phyloP scores from a whole-genome alignment of 2,797 vertebrate species.

The Uromys caudimaculatus region DNA sequence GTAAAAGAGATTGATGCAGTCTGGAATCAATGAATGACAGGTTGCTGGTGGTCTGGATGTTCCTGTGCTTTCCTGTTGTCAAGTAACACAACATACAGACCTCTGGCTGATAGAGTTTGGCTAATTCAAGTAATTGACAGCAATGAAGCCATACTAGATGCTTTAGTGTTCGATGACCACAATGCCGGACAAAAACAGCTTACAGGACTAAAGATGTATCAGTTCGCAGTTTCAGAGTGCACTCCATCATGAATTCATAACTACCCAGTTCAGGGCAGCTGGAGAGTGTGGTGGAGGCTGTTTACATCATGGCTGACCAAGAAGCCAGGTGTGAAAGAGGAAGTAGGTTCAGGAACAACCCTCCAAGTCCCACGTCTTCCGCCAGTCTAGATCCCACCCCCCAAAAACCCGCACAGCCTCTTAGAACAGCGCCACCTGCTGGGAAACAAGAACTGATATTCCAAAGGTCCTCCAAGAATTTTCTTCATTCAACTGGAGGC shows the following conservation, averaged over 20 bases:
- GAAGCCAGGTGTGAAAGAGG: not conserved
- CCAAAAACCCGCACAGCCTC: accelerated
- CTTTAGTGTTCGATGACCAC: not conserved
- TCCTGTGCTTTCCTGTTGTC: not conserved
- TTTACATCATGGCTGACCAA: not conserved
- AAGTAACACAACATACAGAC: not conserved
- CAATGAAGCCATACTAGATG: not conserved
- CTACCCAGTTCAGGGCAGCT: not conserved
- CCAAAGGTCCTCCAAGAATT: not conserved
- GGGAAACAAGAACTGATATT: not conserved
- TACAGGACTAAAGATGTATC: not conserved
- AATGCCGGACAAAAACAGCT: not conserved
- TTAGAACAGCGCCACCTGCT: not conserved
- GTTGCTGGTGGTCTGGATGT: not conserved
- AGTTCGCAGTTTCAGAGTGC: not conserved
- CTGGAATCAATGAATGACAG: not conserved
- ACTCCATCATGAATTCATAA: not conserved
- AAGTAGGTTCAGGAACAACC: not conserved
- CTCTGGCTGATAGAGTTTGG: not conserved
- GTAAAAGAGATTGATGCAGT: not conserved
- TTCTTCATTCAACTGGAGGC: not conserved
- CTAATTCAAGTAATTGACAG: not conserved
- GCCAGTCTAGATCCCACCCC: not conserved
- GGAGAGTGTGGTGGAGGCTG: not conserved
- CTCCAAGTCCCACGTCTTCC: too few species aligned